A percentile compares a stretch with the other conserved stretches of the same genome.
phyloP scores from a whole-genome alignment of 2,113 vertebrate genomes.

The Tachysurus vachellii region DNA sequence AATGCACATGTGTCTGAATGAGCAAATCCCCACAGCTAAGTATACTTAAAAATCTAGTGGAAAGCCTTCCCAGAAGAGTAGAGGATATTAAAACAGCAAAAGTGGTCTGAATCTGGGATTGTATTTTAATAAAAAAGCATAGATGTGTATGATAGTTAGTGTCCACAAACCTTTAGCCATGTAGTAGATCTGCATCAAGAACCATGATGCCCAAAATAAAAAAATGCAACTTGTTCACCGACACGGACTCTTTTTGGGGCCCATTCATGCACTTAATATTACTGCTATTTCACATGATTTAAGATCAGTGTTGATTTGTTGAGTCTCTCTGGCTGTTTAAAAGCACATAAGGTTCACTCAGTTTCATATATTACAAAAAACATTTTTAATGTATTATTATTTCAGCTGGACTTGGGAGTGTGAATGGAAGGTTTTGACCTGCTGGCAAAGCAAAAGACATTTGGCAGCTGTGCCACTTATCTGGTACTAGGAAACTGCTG shows the following conservation, averaged over 20 bases:
- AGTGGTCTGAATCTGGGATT: neutral
- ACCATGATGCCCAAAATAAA: neutral
- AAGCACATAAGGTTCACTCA: neutral
- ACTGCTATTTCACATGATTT: neutral
- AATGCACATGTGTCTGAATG: neutral
- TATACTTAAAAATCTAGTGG: neutral
- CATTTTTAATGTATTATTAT: neutral
- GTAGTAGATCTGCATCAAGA: neutral
- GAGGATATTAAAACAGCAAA: neutral
- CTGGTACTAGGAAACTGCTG: slow-evolving; percentile 18
- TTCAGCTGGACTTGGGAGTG: neutral
- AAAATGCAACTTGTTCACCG: neutral
- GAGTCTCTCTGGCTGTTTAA: neutral
- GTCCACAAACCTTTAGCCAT: neutral
- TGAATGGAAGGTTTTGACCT: neutral
- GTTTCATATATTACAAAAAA: neutral
- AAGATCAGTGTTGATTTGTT: neutral
- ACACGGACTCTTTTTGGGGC: neutral
- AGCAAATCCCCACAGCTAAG: neutral
- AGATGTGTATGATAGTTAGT: neutral
- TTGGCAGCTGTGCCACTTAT: neutral
- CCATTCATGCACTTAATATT: neutral
- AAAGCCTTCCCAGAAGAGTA: neutral
- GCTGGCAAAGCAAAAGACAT: neutral
- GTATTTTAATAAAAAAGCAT: neutral